Conservation (phyloP, 2,113 vertebrate species). For the Paraplagusia blochii region DNA sequence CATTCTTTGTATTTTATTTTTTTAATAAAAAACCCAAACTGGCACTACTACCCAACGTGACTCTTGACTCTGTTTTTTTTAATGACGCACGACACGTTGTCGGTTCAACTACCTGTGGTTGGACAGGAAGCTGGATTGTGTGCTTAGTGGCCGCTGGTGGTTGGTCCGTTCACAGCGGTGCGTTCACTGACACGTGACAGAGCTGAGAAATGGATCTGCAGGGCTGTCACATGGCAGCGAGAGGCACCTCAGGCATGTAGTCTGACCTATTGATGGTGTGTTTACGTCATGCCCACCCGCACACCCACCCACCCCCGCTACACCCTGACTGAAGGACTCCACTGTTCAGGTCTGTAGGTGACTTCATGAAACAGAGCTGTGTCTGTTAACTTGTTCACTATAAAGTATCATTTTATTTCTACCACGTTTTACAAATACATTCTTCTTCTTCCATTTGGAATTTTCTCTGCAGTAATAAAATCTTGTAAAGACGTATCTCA, state of each 20-base stretch:
- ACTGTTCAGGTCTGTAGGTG: too few species aligned
- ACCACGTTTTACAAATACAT: too few species aligned
- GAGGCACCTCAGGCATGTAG: not conserved
- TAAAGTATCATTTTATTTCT: too few species aligned
- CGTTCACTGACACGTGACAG: not conserved
- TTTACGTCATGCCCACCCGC: not conserved
- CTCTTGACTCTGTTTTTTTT: slow-evolving; percentile 1
- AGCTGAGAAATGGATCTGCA: slow-evolving; percentile 8
- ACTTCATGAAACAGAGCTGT: too few species aligned
- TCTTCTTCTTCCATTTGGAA: too few species aligned
- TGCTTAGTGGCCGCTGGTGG: not conserved
- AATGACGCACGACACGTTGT: too few species aligned
- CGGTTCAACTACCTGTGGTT: too few species aligned
- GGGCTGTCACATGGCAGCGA: not conserved
- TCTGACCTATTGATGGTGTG: slow-evolving; percentile 2
- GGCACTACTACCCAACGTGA: slow-evolving; percentile 30
- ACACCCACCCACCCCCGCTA: too few species aligned
- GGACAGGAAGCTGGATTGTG: not conserved
- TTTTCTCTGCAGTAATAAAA: too few species aligned
- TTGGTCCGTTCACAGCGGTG: not conserved
- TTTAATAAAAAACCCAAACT: slow-evolving; percentile 74
- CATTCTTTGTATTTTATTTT: slow-evolving; percentile 82
- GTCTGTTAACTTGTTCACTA: too few species aligned
- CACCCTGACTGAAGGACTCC: too few species aligned
- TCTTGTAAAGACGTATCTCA: too few species aligned